phyloP scores from a whole-genome alignment of 2,888 invertebrate genomes.

The Deilephila porcellus region DNA sequence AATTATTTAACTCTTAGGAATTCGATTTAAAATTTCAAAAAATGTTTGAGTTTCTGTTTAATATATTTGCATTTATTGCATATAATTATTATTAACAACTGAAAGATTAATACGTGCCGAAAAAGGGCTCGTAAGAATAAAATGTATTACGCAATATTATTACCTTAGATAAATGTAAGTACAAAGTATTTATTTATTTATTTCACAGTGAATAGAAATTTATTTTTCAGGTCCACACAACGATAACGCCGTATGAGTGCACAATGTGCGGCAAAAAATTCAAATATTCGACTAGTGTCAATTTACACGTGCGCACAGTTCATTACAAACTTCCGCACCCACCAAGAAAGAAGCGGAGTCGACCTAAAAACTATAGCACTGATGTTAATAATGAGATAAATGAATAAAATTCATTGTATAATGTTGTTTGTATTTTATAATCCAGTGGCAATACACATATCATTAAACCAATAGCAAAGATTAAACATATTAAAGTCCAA shows the following conservation, averaged over 20 bases:
- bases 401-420: not conserved
- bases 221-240: conserved; percentile 48
- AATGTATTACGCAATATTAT: too few relatives aligned
- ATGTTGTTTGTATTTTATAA: not conserved
- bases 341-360: conserved; percentile 43
- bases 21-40: too few relatives aligned
- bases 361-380: conserved; percentile 1
- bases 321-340: conserved; percentile 53
- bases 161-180: too few relatives aligned
- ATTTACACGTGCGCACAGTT: conserved; percentile 51
- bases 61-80: not conserved
- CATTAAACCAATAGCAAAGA: too few relatives aligned
- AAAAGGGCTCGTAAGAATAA: too few relatives aligned
- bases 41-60: too few relatives aligned
- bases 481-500: too few relatives aligned
- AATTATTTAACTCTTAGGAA: too few relatives aligned
- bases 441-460: not conserved
- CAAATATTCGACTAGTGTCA: conserved; percentile 51
- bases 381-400: not conserved
- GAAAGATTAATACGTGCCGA: too few relatives aligned
- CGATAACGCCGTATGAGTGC: conserved; percentile 49
- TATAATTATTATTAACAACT: not conserved
- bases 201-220: not conserved
- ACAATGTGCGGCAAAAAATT: conserved; percentile 53
- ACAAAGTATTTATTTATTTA: not conserved